Conservation (phyloP, 2,113 vertebrate genomes). For the Scatophagus argus region DNA sequence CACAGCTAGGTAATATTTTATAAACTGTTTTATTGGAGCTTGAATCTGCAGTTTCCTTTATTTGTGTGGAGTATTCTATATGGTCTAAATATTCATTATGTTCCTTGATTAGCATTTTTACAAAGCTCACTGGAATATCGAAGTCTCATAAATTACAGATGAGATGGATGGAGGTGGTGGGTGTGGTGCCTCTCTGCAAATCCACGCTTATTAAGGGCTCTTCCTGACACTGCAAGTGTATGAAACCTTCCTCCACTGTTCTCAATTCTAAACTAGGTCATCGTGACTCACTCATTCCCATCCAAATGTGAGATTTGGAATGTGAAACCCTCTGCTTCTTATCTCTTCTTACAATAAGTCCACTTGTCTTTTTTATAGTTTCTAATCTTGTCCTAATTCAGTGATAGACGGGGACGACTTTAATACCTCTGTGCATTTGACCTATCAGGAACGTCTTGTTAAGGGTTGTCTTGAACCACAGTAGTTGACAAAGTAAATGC, state of each 20-base stretch:
- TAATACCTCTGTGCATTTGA: conserved; percentile 16
- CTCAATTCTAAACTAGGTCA: conserved; percentile 65
- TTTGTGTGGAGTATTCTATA: not conserved
- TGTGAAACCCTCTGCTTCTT: conserved; percentile 3
- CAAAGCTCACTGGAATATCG: conserved; percentile 9
- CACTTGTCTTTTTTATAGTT: conserved; percentile 28
- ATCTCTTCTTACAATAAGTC: conserved; percentile 24
- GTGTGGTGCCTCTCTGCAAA: conserved; percentile 45
- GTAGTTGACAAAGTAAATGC: not conserved
- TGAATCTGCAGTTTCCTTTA: not conserved
- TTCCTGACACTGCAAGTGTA: conserved; percentile 44
- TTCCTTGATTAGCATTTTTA: conserved; percentile 23
- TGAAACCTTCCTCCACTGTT: conserved; percentile 26
- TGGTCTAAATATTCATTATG: not conserved
- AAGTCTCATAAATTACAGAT: conserved; percentile 55
- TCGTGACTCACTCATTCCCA: conserved; percentile 48
- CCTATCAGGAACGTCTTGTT: conserved; percentile 1
- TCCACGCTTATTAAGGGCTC: conserved; percentile 49
- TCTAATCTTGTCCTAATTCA: conserved; percentile 44
- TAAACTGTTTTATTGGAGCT: not conserved
- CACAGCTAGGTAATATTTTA: not conserved
- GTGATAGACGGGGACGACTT: not conserved
- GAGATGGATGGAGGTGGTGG: conserved; percentile 33
- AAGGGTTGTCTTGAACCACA: not conserved
- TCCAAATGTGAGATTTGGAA: conserved; percentile 41